Evolutionary conservation across 1,140 invertebrate genomes (phyloP).

Genomic region (Halesus radiatus): DNA sequence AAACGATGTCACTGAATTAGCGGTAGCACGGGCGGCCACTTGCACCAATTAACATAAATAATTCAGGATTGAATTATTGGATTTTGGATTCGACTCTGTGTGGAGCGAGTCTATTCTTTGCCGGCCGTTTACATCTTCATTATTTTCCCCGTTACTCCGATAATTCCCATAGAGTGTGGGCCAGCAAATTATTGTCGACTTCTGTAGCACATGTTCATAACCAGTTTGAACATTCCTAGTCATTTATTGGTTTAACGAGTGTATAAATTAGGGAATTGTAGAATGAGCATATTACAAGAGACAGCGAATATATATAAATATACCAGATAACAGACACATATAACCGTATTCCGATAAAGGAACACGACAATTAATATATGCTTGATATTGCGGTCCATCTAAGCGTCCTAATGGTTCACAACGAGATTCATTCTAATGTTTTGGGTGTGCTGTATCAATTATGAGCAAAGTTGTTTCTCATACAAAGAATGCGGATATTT

Average conservation of each 20-base stretch:
- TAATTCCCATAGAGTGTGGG: conserved; percentile 12
- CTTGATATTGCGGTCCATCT: no score
- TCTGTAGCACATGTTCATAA: conserved; percentile 1
- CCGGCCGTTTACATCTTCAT: conserved; percentile 14
- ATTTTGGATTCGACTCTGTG: not conserved
- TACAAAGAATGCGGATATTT: not conserved
- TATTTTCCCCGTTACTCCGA: conserved; percentile 4
- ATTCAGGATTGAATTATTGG: conserved; percentile 19
- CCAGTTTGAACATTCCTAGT: conserved; percentile 21
- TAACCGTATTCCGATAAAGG: not conserved
- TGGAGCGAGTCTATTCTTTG: not conserved
- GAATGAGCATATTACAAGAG: not conserved
- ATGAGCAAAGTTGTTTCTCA: not conserved
- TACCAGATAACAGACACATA: not conserved
- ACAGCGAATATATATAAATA: not conserved
- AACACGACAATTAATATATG: not conserved
- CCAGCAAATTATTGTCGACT: conserved; percentile 30
- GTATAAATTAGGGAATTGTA: conserved; percentile 32
- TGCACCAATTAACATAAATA: conserved; percentile 36
- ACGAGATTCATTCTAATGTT: conserved; percentile 4
- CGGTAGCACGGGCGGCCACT: not conserved
- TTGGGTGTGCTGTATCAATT: conserved; percentile 17
- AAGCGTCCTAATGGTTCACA: not conserved
- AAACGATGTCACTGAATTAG: no score
- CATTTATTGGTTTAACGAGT: conserved; percentile 30